Conservation (phyloP, 2,888 invertebrate genomes). For the Eilema griseolum region DNA sequence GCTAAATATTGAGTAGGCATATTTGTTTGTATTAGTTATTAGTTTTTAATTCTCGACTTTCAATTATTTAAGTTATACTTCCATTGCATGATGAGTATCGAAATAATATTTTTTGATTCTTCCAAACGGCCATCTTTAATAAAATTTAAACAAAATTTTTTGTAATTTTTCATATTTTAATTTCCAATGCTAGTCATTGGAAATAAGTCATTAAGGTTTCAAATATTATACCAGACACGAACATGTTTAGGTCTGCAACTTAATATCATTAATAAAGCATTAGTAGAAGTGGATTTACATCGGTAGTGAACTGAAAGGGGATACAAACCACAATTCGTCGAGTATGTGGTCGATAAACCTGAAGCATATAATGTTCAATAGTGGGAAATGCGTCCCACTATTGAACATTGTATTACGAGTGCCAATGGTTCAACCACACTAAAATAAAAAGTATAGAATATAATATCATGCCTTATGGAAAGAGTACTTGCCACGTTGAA, state of each 20-base stretch:
- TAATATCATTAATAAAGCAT: slow-evolving; percentile 3
- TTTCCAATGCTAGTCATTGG: no score
- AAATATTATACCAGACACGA: neutral
- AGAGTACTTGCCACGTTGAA: no score
- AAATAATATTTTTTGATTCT: no score
- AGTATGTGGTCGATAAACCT: slow-evolving; percentile 4
- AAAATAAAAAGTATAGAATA: neutral
- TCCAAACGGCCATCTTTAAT: no score
- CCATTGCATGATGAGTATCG: no score
- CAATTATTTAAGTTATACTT: neutral
- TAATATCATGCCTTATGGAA: neutral
- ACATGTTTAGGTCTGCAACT: neutral
- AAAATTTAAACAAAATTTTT: no score
- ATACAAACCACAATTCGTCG: slow-evolving; percentile 1
- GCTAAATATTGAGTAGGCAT: neutral
- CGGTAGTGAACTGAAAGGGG: neutral
- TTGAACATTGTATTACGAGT: neutral
- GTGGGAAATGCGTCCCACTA: no score
- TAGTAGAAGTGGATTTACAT: slow-evolving; percentile 2
- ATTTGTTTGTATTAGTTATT: neutral
- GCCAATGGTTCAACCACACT: neutral
- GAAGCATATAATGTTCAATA: no score
- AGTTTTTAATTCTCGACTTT: neutral
- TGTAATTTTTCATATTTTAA: no score
- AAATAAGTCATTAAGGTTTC: neutral